phyloP scores from a whole-genome alignment of 2,888 invertebrate genomes.

The Charanyca ferruginea region DNA sequence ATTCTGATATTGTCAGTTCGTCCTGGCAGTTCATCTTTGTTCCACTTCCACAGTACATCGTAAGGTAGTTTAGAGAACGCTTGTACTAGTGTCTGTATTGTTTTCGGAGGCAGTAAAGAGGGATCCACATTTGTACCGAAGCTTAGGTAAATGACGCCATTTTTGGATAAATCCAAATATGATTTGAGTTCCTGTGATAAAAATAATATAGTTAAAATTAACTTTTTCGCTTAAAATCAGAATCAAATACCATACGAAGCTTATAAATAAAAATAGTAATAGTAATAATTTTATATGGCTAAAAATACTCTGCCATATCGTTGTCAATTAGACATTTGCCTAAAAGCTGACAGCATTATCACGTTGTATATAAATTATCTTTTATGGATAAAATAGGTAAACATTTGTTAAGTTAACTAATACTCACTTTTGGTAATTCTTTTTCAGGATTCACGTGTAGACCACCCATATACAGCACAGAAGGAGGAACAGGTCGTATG shows the following conservation, averaged over 20 bases:
- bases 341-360: no score
- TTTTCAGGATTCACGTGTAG: conserved; percentile 75
- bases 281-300: no score
- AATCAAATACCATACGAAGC: no score
- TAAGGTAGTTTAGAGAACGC: conserved; percentile 24
- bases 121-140: conserved; percentile 40
- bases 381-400: conserved; percentile 5
- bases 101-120: conserved; percentile 4
- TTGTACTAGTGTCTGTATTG: conserved; percentile 18
- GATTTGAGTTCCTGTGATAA: conserved; percentile 19
- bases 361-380: no score
- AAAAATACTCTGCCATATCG: no score
- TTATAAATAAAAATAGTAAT: no score
- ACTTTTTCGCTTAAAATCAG: no score
- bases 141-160: conserved; percentile 38
- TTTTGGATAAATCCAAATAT: conserved; percentile 32
- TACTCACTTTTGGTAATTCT: conserved; percentile 76
- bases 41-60: conserved; percentile 40
- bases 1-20: conserved; percentile 50
- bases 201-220: neutral
- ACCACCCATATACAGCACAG: conserved; percentile 79
- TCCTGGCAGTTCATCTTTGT: conserved; percentile 71
- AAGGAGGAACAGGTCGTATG: conserved; percentile 78
- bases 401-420: neutral
- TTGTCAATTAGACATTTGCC: no score